A percentile compares a stretch with the other conserved stretches of the same genome.
Evolutionary conservation across 1,140 invertebrate genomes (phyloP).

Genomic region (Drosophila lowei): DNA sequence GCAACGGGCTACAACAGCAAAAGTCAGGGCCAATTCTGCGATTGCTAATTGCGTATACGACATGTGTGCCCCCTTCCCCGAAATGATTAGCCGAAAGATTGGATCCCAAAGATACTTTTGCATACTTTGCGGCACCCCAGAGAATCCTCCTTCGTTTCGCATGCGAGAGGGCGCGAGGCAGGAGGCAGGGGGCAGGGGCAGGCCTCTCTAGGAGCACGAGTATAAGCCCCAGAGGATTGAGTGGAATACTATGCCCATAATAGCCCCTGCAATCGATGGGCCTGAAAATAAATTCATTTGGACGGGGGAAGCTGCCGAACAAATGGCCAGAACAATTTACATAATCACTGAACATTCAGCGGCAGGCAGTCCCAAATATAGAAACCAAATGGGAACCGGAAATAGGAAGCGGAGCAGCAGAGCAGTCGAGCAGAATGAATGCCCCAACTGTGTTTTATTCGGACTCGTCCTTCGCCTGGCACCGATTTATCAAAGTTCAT

Average conservation of each 20-base stretch:
- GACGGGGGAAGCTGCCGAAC: conserved; percentile 34
- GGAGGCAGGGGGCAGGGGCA: too few relatives aligned
- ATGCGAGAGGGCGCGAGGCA: too few relatives aligned
- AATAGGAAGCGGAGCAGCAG: conserved; percentile 61
- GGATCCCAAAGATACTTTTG: too few relatives aligned
- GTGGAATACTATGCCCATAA: conserved; percentile 11
- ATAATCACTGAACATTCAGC: conserved; percentile 64
- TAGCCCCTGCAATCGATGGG: conserved; percentile 49
- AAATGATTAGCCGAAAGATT: conserved; percentile 34
- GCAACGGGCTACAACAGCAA: too few relatives aligned
- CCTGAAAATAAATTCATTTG: conserved; percentile 40
- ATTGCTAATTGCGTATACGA: conserved; percentile 43
- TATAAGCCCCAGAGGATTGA: neutral
- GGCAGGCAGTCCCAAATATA: conserved; percentile 61
- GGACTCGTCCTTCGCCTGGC: conserved; percentile 42
- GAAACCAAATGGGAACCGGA: conserved; percentile 65
- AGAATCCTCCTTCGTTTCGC: neutral
- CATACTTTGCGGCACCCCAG: conserved; percentile 7
- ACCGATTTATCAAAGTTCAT: conserved; percentile 79
- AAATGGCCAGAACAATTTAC: conserved; percentile 60
- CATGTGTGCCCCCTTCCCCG: conserved; percentile 34
- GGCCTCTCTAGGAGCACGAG: too few relatives aligned
- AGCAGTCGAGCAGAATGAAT: conserved; percentile 35
- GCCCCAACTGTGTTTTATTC: conserved; percentile 46
- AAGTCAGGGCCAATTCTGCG: neutral